Evolutionary conservation across 1,140 invertebrate species (phyloP).

Genomic region (Chironomus tepperi): DNA sequence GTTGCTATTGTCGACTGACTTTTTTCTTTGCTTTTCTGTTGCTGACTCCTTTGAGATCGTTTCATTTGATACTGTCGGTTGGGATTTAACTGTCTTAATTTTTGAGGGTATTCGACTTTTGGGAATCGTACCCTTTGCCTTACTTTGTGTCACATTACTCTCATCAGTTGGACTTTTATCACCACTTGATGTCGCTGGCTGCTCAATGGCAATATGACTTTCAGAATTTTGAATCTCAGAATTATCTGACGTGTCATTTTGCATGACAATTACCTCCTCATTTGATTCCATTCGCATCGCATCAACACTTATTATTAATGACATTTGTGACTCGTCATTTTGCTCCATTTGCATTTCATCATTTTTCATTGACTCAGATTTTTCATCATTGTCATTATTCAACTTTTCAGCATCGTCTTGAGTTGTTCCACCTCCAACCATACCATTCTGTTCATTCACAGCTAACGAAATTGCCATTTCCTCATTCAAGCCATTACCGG

Average conservation of each 20-base stretch:
- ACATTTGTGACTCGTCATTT: not conserved
- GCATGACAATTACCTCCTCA: not conserved
- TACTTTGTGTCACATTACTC: not conserved
- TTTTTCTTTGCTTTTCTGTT: conserved; percentile 26
- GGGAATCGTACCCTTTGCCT: not conserved
- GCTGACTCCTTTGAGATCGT: not conserved
- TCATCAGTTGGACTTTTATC: not conserved
- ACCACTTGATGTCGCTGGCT: not conserved
- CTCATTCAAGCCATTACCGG: not conserved
- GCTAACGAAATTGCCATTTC: not conserved
- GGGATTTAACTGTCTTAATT: not conserved
- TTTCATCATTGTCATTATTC: conserved; percentile 19
- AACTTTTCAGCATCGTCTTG: not conserved
- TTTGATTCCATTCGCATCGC: not conserved
- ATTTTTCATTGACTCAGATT: conserved; percentile 10
- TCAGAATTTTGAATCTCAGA: not conserved
- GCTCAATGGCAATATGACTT: not conserved
- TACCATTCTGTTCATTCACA: not conserved
- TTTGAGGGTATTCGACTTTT: not conserved
- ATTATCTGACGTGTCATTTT: not conserved
- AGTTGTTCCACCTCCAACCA: not conserved
- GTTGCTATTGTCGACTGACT: not conserved
- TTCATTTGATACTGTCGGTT: conserved; percentile 5
- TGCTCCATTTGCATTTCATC: not conserved
- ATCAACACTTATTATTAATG: conserved; percentile 18